A percentile compares a stretch with the other conserved stretches of the same genome.
Evolutionary conservation across 2,888 invertebrate species (phyloP).

Genomic region (Celastrina argiolus): DNA sequence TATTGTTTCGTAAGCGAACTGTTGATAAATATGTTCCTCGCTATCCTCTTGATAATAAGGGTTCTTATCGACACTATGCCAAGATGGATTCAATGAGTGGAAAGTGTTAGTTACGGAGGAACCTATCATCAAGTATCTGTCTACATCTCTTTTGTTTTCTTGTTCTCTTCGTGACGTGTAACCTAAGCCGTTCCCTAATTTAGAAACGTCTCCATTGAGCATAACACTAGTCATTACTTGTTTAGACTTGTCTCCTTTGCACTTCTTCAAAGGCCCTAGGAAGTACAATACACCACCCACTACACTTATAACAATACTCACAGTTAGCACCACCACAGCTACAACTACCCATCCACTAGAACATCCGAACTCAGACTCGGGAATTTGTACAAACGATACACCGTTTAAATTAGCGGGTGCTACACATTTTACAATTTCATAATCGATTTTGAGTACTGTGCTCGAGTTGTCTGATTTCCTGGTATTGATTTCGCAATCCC

Average conservation of each 20-base stretch:
- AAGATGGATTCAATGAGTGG: slow-evolving; percentile 71
- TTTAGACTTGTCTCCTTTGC: slow-evolving; percentile 73
- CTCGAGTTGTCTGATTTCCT: slow-evolving; percentile 58
- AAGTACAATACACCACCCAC: slow-evolving; percentile 72
- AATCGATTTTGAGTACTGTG: slow-evolving; percentile 72
- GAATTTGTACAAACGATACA: slow-evolving; percentile 74
- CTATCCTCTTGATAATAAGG: slow-evolving; percentile 70
- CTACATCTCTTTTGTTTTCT: slow-evolving; percentile 70
- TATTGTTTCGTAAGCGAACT: slow-evolving; percentile 74
- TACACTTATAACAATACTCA: slow-evolving; percentile 74
- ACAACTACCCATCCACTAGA: slow-evolving; percentile 80
- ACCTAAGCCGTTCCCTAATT: slow-evolving; percentile 70
- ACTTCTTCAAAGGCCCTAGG: slow-evolving; percentile 72
- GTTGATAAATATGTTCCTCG: slow-evolving; percentile 74
- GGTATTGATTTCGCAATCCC: slow-evolving; percentile 60
- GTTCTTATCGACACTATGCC: slow-evolving; percentile 73
- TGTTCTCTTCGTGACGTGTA: slow-evolving; percentile 70
- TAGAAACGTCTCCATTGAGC: slow-evolving; percentile 72
- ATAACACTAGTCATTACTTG: slow-evolving; percentile 75
- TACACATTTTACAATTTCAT: slow-evolving; percentile 77
- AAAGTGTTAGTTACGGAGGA: slow-evolving; percentile 73
- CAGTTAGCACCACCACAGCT: slow-evolving; percentile 70
- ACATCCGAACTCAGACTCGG: slow-evolving; percentile 81
- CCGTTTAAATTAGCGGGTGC: slow-evolving; percentile 77
- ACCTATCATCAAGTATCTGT: slow-evolving; percentile 73